Evolutionary conservation across 2,888 invertebrate species (phyloP).

Genomic region (Polia nebulosa): DNA sequence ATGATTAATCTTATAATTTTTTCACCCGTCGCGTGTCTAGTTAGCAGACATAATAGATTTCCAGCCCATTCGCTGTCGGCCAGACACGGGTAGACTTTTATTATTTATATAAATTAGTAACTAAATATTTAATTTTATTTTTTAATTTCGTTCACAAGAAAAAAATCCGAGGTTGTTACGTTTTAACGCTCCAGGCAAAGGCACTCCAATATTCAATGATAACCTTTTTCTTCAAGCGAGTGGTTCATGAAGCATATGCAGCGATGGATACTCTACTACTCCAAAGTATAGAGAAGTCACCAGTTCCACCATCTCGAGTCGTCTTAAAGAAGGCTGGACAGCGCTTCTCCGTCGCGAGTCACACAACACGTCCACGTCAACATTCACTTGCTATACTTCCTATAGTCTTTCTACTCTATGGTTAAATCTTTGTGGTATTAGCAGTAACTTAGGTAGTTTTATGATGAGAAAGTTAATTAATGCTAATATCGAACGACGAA

Average conservation of each 20-base stretch:
- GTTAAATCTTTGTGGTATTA: slow-evolving; percentile 38
- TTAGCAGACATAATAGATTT: too few species aligned
- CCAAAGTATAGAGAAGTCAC: slow-evolving; percentile 71
- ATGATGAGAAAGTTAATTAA: slow-evolving; percentile 34
- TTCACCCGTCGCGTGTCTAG: too few species aligned
- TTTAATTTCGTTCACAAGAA: too few species aligned
- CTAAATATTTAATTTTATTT: too few species aligned
- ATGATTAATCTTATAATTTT: too few species aligned
- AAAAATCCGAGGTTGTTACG: too few species aligned
- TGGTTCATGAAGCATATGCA: slow-evolving; percentile 85
- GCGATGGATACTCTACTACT: slow-evolving; percentile 85
- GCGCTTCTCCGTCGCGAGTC: neutral
- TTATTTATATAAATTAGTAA: too few species aligned
- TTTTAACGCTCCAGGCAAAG: too few species aligned
- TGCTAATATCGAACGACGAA: slow-evolving; percentile 7
- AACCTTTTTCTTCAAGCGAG: slow-evolving; percentile 73
- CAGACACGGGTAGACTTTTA: too few species aligned
- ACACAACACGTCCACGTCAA: slow-evolving; percentile 4
- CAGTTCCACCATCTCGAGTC: slow-evolving; percentile 52
- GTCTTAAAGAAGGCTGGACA: slow-evolving; percentile 54
- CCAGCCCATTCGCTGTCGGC: too few species aligned
- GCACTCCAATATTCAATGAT: too few species aligned
- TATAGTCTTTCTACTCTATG: slow-evolving; percentile 32
- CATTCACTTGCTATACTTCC: slow-evolving; percentile 21
- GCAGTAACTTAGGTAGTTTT: slow-evolving; percentile 50